Evolutionary conservation across 2,113 vertebrate species (phyloP), one percentile per base, ranked within the genome.

Genomic region (Psilopogon haemacephalus): DNA sequence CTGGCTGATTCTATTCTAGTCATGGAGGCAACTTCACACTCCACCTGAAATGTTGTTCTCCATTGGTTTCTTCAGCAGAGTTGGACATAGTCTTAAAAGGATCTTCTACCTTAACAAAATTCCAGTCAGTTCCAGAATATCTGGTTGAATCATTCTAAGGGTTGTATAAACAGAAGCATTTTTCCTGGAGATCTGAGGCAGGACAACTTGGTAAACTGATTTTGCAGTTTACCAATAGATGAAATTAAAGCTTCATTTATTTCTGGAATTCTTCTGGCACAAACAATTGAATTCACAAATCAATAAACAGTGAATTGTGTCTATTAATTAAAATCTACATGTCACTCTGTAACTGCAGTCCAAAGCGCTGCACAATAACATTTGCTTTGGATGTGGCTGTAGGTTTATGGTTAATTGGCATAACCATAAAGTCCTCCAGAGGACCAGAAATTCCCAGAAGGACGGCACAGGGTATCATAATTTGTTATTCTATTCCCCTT

Each of bases 141-240:
- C 70, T 35, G 44, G 40, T 75, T 67, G 64, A 92, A 92, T 79
- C 37, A 76, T 35, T 75, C 40, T 8, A 82, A 75, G 44, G 16
- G 28, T 67, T 86, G 62, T 69, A 79, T 84, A 96, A 94, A 93
- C 88, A 93, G 93, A 92, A 93, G 62, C 77, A 84, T 82, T 86
- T 63, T 74, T 93, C 83, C 48, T 67, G 84, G 21, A 93, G 86
- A 92, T 76, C 90, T 92, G 73, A 95, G 84, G 70, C 80, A 90
- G 55, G 26, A 90, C 3, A 28, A 40, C 58, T 81, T 88, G 60
- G 48, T 93, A 88, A 93, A 65, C 28, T 92, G 40, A 77, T 90
- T 91, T 64, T 63, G 24, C 55, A 79, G 74, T n/a, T n/a, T n/a
- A n/a, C n/a, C n/a, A n/a, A n/a, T n/a, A n/a, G n/a, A n/a, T n/a